A percentile compares a stretch with the other conserved stretches of the same genome.
These are phyloP conservation scores for Hipparchia sbordonii DNA, from an alignment of 2,888 invertebrate species.

Conservation along the genomic window DNA sequence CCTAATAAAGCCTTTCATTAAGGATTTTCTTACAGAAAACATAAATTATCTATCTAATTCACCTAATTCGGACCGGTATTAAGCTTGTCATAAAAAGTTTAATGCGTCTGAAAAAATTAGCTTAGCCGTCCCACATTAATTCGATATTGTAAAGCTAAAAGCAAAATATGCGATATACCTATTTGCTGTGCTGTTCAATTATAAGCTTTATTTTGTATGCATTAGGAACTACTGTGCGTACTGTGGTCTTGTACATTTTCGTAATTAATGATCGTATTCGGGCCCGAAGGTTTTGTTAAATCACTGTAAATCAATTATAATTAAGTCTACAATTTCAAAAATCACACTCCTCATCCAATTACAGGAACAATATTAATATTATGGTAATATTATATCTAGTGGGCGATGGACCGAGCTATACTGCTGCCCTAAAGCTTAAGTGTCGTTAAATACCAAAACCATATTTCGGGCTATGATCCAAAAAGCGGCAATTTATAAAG, in stretches of 20 bases:
- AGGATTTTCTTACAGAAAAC: too few species aligned
- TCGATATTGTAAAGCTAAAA: slow-evolving; percentile 1
- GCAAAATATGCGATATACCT: not conserved
- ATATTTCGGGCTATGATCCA: too few species aligned
- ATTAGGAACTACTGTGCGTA: not conserved
- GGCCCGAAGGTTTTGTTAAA: slow-evolving; percentile 16
- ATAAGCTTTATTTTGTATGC: slow-evolving; percentile 11
- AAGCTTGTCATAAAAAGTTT: not conserved
- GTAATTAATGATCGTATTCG: slow-evolving; percentile 14
- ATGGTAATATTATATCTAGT: not conserved
- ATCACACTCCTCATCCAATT: not conserved
- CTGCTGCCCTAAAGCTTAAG: too few species aligned
- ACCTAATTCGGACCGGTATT: not conserved
- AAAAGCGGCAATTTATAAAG: too few species aligned
- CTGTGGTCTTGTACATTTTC: slow-evolving; percentile 2
- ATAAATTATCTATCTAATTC: too few species aligned
- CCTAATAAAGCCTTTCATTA: too few species aligned
- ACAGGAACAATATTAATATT: not conserved
- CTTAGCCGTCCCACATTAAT: slow-evolving; percentile 20
- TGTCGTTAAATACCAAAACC: too few species aligned
- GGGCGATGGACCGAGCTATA: not conserved
- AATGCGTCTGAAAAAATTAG: slow-evolving; percentile 11
- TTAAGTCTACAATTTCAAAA: slow-evolving; percentile 1
- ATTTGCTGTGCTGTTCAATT: not conserved
- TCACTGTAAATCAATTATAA: slow-evolving; percentile 22